Conservation (phyloP, 2,888 invertebrate species). For the Napeogenes sylphis region DNA sequence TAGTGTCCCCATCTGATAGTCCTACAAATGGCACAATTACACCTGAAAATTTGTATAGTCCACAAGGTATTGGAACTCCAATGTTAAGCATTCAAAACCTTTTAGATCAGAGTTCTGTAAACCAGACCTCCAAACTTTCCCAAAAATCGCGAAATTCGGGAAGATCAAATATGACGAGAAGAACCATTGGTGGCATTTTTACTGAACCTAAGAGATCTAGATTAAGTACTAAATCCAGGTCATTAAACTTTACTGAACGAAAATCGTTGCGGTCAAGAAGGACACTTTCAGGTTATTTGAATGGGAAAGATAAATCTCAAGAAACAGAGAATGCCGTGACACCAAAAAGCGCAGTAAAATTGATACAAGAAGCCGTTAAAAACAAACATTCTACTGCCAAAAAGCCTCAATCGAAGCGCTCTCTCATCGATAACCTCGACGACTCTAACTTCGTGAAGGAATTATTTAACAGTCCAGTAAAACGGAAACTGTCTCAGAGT, state of each 20-base stretch:
- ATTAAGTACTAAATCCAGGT: conserved; percentile 41
- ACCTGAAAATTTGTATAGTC: conserved; percentile 51
- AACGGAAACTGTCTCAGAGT: conserved; percentile 69
- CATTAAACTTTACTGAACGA: conserved; percentile 21
- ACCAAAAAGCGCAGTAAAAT: conserved; percentile 57
- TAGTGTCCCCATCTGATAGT: not conserved
- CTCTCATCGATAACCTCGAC: conserved; percentile 65
- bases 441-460: conserved; percentile 65
- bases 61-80: conserved; percentile 54
- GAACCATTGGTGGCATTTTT: conserved; percentile 44
- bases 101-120: conserved; percentile 42
- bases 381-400: conserved; percentile 71
- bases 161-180: conserved; percentile 37
- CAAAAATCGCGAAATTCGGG: conserved; percentile 23
- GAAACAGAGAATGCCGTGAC: conserved; percentile 50
- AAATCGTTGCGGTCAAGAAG: conserved; percentile 33
- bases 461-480: conserved; percentile 69
- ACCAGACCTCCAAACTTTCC: conserved; percentile 36
- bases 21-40: conserved; percentile 43
- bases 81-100: conserved; percentile 58
- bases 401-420: conserved; percentile 67
- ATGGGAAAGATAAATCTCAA: conserved; percentile 38
- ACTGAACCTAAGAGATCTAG: conserved; percentile 35
- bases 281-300: conserved; percentile 31
- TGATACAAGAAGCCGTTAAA: conserved; percentile 60